Percentiles rank a stretch among this genome's conserved stretches.
Conservation (phyloP, 1,140 invertebrate genomes). For the Eriocheir sinensis region DNA sequence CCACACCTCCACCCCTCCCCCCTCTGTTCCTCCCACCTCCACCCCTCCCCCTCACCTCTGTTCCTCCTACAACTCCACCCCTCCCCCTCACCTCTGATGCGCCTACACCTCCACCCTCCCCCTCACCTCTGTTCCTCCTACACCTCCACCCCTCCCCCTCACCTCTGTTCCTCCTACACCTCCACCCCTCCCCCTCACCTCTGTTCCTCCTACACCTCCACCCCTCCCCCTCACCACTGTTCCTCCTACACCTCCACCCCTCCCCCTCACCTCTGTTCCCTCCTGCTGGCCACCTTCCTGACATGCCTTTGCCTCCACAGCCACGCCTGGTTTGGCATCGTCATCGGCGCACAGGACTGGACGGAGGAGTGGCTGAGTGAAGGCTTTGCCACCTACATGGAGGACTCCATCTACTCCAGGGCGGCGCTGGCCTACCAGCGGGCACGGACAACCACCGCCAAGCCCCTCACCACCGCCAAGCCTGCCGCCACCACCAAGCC, state of each 20-base stretch:
- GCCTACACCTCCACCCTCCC: too few relatives aligned
- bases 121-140: too few relatives aligned
- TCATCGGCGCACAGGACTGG: slow-evolving; percentile 83
- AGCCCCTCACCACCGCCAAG: too few relatives aligned
- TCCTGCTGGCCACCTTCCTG: background rate
- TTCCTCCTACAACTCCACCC: too few relatives aligned
- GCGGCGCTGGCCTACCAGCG: slow-evolving; percentile 76
- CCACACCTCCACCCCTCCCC: too few relatives aligned
- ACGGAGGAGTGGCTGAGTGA: slow-evolving; percentile 84
- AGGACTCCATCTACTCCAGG: slow-evolving; percentile 81
- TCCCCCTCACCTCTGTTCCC: background rate
- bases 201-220: too few relatives aligned
- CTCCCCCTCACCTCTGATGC: too few relatives aligned
- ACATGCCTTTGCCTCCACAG: slow-evolving; percentile 75
- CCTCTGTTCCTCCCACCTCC: too few relatives aligned
- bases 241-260: background rate
- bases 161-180: background rate
- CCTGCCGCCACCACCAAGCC: background rate
- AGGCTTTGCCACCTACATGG: slow-evolving; percentile 83
- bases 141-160: too few relatives aligned
- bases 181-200: background rate
- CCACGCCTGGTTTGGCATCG: slow-evolving; percentile 83
- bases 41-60: too few relatives aligned
- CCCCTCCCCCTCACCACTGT: background rate
- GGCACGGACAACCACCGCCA: slow-evolving; percentile 32